Conservation (phyloP, 2,888 invertebrate genomes). For the Drosophila putrida region DNA sequence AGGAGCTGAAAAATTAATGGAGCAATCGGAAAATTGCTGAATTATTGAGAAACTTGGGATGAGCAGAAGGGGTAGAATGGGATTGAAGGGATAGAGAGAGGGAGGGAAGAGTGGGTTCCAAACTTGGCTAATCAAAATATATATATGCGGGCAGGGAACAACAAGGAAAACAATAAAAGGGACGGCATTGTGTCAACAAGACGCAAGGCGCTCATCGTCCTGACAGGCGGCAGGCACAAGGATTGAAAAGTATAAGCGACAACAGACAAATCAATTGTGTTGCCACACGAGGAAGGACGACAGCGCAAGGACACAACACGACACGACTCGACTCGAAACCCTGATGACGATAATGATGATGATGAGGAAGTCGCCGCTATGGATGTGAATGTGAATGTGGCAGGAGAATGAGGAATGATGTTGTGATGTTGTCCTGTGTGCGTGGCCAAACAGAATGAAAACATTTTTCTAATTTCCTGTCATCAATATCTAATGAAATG, state of each 20-base stretch:
- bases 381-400: constrained; percentile 10
- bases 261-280: constrained; percentile 62
- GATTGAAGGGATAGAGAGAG: background rate
- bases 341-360: constrained; percentile 30
- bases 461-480: constrained; percentile 82
- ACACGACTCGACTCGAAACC: no score
- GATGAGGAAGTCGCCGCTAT: constrained; percentile 5
- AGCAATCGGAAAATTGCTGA: constrained; percentile 71
- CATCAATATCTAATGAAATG: constrained; percentile 80
- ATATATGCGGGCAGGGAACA: constrained; percentile 21
- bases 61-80: background rate
- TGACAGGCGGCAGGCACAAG: constrained; percentile 56
- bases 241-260: constrained; percentile 56
- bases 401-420: constrained; percentile 15
- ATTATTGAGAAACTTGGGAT: constrained; percentile 56
- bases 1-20: constrained; percentile 62
- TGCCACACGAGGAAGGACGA: constrained; percentile 38
- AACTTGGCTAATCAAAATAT: constrained; percentile 68
- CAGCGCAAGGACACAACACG: constrained; percentile 32
- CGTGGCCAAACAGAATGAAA: constrained; percentile 58
- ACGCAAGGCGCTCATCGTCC: constrained; percentile 5
- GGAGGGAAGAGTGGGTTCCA: constrained; percentile 11
- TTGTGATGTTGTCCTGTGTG: constrained; percentile 15
- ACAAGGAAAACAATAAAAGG: constrained; percentile 48
- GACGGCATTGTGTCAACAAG: constrained; percentile 47